Conservation (phyloP, 2,888 invertebrate species). For the Patella depressa region DNA sequence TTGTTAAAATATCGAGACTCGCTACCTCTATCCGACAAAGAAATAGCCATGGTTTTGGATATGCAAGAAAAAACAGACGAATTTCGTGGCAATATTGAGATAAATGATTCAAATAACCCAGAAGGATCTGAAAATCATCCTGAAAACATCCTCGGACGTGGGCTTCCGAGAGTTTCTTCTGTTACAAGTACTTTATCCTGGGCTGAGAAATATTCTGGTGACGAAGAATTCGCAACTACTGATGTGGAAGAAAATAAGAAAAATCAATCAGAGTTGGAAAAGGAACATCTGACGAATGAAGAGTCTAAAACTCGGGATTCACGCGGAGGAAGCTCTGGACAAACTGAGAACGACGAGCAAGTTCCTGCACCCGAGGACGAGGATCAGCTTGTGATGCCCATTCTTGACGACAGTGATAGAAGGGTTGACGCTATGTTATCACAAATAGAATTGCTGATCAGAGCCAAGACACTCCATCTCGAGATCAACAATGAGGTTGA, state of each 20-base stretch:
- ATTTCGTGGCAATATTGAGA: not conserved
- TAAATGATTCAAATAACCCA: not conserved
- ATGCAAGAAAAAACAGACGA: not conserved
- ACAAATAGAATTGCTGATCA: not conserved
- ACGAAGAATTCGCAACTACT: too few relatives aligned
- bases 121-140: not conserved
- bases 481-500: not conserved
- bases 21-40: not conserved
- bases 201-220: not conserved
- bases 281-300: too few relatives aligned
- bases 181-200: not conserved
- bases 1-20: not conserved
- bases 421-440: too few relatives aligned
- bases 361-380: too few relatives aligned
- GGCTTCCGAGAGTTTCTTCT: not conserved
- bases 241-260: too few relatives aligned
- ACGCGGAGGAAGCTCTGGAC: too few relatives aligned
- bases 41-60: not conserved
- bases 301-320: too few relatives aligned
- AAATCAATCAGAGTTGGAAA: too few relatives aligned
- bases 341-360: too few relatives aligned
- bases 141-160: not conserved
- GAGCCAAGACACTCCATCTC: not conserved
- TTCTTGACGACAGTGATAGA: too few relatives aligned
- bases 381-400: too few relatives aligned